Conservation (phyloP, 2,888 invertebrate genomes). For the Malachius bipustulatus region DNA sequence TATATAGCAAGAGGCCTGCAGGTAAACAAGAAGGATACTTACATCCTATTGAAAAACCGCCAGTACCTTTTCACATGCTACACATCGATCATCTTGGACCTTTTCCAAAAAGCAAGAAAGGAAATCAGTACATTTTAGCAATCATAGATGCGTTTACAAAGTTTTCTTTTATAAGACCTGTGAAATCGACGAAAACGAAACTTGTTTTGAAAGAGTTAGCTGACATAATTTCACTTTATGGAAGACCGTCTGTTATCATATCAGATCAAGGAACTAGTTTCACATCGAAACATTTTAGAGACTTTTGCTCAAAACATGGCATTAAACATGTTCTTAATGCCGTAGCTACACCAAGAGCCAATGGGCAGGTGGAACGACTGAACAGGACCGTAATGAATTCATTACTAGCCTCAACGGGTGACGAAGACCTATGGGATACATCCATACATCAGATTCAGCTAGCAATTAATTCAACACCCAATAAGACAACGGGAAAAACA, state of each 20-base stretch:
- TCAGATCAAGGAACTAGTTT: slow-evolving; percentile 32
- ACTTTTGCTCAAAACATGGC: slow-evolving; percentile 25
- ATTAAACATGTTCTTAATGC: slow-evolving; percentile 25
- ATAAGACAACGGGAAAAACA: slow-evolving; percentile 8
- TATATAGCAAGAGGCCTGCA: slow-evolving; percentile 26
- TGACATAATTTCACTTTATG: slow-evolving; percentile 15
- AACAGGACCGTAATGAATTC: slow-evolving; percentile 26
- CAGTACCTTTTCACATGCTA: slow-evolving; percentile 31
- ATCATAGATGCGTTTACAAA: too few species aligned
- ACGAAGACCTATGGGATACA: slow-evolving; percentile 29
- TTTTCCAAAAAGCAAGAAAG: slow-evolving; percentile 26
- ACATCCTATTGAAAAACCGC: slow-evolving; percentile 32
- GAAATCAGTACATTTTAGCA: slow-evolving; percentile 30
- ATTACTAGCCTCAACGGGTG: slow-evolving; percentile 18
- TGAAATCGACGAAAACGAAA: slow-evolving; percentile 16
- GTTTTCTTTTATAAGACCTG: slow-evolving; percentile 4
- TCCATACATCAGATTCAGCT: slow-evolving; percentile 26
- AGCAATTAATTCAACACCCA: slow-evolving; percentile 24
- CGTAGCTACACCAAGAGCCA: too few species aligned
- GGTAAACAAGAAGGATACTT: slow-evolving; percentile 26
- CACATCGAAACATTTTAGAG: slow-evolving; percentile 27
- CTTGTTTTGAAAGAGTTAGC: slow-evolving; percentile 16
- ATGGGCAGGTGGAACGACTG: slow-evolving; percentile 27
- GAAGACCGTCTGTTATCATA: slow-evolving; percentile 26
- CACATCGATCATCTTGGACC: slow-evolving; percentile 36